Evolutionary conservation across 2,888 invertebrate genomes (phyloP).

Genomic region (Nebria brevicollis): DNA sequence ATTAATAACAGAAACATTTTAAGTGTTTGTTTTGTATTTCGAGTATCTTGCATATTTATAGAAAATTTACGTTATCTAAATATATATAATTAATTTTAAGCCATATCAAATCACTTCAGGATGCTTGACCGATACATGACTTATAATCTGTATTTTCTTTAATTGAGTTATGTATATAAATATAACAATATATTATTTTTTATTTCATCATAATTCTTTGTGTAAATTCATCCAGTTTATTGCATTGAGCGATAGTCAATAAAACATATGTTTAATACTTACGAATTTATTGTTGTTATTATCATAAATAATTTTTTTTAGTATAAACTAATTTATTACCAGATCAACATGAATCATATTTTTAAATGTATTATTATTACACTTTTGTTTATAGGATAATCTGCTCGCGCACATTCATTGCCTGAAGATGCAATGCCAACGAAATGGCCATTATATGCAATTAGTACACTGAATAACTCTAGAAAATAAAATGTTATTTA

Average conservation of each 20-base stretch:
- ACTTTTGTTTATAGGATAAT: neutral
- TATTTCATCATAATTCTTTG: neutral
- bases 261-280: too few species aligned
- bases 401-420: conserved; percentile 5
- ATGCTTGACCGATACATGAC: neutral
- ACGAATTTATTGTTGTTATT: too few species aligned
- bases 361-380: neutral
- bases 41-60: neutral
- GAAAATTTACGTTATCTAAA: conserved; percentile 1
- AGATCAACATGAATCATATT: too few species aligned
- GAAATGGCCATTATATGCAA: conserved; percentile 6
- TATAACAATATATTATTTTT: neutral
- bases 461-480: neutral
- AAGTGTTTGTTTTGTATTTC: neutral
- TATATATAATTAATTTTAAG: neutral
- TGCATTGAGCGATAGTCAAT: too few species aligned
- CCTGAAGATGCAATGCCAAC: conserved; percentile 20
- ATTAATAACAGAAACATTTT: neutral
- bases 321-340: too few species aligned
- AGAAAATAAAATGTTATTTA: too few species aligned
- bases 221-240: neutral
- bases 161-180: neutral
- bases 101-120: neutral
- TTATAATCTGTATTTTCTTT: neutral
- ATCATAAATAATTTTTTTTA: neutral